A percentile compares a stretch with the other conserved stretches of the same genome.
Evolutionary conservation across 2,888 invertebrate genomes (phyloP).

Genomic region (Drosophila kambysellisi): DNA sequence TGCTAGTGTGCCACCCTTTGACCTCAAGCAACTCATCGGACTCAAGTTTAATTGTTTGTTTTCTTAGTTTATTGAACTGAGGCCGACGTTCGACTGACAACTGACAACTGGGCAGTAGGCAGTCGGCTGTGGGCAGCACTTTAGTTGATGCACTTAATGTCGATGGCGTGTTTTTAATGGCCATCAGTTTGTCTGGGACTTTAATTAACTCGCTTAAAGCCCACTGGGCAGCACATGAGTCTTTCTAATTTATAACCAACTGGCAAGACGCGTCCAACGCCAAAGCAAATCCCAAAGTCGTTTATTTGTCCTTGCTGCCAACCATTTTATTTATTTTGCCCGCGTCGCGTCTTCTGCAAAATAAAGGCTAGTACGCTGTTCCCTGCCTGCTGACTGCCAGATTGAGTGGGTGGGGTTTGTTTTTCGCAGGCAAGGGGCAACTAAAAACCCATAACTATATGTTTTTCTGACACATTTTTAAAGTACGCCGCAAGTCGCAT

Average conservation of each 20-base stretch:
- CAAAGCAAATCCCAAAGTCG: conserved; percentile 66
- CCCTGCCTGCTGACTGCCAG: neutral
- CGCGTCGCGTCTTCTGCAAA: conserved; percentile 45
- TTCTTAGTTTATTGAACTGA: conserved; percentile 71
- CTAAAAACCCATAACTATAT: conserved; percentile 76
- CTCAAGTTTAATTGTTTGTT: conserved; percentile 68
- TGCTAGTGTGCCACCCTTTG: conserved; percentile 40
- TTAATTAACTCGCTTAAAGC: conserved; percentile 74
- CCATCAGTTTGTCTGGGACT: conserved; percentile 55
- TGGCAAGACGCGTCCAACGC: conserved; percentile 45
- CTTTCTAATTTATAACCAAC: conserved; percentile 61
- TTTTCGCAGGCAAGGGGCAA: conserved; percentile 41
- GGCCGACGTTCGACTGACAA: conserved; percentile 27
- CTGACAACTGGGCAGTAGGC: conserved; percentile 30
- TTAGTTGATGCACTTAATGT: conserved; percentile 70
- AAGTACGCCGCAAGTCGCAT: conserved; percentile 72
- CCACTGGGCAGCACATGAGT: conserved; percentile 49
- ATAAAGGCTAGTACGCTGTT: conserved; percentile 11
- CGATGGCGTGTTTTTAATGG: conserved; percentile 72
- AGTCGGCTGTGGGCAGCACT: conserved; percentile 37
- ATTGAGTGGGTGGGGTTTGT: conserved; percentile 1
- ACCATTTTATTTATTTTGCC: conserved; percentile 64
- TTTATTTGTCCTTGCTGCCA: conserved; percentile 59
- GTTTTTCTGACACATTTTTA: conserved; percentile 76
- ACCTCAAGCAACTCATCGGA: conserved; percentile 49